Conservation (phyloP, 2,113 vertebrate genomes). For the Lepus europaeus region DNA sequence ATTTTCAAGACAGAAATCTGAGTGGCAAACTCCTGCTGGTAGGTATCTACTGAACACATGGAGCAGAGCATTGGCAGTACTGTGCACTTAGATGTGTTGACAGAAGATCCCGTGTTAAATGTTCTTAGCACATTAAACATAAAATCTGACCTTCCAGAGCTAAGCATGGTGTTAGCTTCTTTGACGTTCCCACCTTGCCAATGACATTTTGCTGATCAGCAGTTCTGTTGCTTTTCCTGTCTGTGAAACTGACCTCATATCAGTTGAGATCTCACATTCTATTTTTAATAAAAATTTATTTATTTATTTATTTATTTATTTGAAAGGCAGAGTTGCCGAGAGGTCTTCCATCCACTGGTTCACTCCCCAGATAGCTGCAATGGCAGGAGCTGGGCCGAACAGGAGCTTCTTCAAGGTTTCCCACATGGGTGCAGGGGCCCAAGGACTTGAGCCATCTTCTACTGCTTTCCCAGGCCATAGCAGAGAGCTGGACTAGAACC, state of each 20-base stretch:
- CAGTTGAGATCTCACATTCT: background rate
- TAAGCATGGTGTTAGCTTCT: background rate
- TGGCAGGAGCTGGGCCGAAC: no score
- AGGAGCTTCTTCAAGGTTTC: no score
- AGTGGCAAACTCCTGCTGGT: background rate
- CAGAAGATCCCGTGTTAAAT: background rate
- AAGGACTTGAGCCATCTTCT: no score
- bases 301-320: no score
- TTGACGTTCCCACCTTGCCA: background rate
- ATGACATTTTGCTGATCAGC: background rate
- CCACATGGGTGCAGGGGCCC: no score
- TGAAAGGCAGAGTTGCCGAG: no score
- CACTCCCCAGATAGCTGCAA: no score
- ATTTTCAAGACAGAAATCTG: background rate
- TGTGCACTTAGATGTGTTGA: background rate
- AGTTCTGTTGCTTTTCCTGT: background rate
- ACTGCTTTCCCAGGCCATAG: no score
- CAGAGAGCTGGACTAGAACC: no score
- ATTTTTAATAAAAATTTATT: no score
- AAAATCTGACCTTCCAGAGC: background rate
- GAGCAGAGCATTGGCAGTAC: background rate
- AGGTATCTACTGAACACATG: background rate
- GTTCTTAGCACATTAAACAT: background rate
- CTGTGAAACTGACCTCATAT: background rate
- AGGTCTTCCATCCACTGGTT: no score